Base-by-base conservation (phyloP, 2,113 vertebrate species). In the Opisthocomus hoazin region DNA sequence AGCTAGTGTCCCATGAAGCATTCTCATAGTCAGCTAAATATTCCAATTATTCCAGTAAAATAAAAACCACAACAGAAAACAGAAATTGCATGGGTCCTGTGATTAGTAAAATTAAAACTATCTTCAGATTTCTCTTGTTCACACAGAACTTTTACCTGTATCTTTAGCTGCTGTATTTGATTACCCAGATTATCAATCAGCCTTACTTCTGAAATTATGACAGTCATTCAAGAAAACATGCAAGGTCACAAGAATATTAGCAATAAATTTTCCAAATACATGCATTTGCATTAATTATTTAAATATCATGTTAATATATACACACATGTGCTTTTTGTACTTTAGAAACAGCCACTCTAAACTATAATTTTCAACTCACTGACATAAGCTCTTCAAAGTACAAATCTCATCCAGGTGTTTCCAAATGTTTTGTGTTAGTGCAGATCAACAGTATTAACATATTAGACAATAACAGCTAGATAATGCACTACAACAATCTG, bases 311-410 rank as follows among this genome's bases (percentile, higher is more conserved):
- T 61, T 84, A 48, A 73, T 11, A 71, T 2, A 58, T 2, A 78
- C 4, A 54, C 2, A 56, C 0, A 54, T 0, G 5, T 8, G 3
- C 3, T 22, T 86, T 56, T 60, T 69, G 30, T 9, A 37, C 50
- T 89, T 91, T 10, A 71, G 34, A 84, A 94, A 66, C 10, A 37
- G 53, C 12, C 26, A 64, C 11, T 39, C 3, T 65, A 76, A 54
- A 53, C 21, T 41, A 2, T 16, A 1, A 32, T 58, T 60, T 91
- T 48, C 60, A 56, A 41, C 13, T 50, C 15, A 58, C 2, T 54
- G 23, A 41, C 10, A 63, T 0, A 2, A 12, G 14, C 29, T 78
- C 87, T 81, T 54, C 41, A 58, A 65, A 32, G 16, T 70, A 71
- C 6, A 74, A 11, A 30, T 51, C 27, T 60, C 76, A 78, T 13